Percentiles rank a stretch among this genome's conserved stretches.
Conservation (phyloP, 2,797 vertebrate genomes). For the Perodicticus potto region DNA sequence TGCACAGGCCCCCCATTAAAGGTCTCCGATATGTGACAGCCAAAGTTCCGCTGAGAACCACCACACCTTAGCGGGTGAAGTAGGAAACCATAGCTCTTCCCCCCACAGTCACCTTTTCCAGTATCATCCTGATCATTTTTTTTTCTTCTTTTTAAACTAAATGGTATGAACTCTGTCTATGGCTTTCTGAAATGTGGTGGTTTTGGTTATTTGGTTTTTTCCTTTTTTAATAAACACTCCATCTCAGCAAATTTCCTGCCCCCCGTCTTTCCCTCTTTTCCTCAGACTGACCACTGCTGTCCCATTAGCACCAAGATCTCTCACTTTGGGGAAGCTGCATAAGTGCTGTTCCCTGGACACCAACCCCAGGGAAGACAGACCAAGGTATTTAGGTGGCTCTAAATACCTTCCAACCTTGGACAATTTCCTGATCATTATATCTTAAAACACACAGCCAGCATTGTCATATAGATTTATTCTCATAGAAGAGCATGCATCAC, state of each 20-base stretch:
- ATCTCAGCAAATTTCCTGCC: not conserved
- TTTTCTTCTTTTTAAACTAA: not conserved
- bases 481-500: not conserved
- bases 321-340: no score
- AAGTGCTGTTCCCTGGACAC: not conserved
- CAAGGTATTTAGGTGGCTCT: not conserved
- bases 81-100: no score
- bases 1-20: rapidly evolving
- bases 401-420: not conserved
- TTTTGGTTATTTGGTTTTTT: no score
- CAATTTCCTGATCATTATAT: not conserved
- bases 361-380: not conserved
- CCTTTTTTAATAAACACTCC: not conserved
- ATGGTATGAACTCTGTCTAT: not conserved
- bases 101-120: rapidly evolving
- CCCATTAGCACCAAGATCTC: not conserved
- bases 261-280: not conserved
- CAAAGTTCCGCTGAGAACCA: not conserved
- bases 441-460: not conserved
- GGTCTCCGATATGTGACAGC: not conserved
- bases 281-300: not conserved
- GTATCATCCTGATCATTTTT: not conserved
- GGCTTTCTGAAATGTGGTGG: not conserved
- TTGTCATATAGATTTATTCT: not conserved
- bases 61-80: rapidly evolving